phyloP scores from a whole-genome alignment of 2,888 invertebrate genomes.

The Poecilus cupreus region DNA sequence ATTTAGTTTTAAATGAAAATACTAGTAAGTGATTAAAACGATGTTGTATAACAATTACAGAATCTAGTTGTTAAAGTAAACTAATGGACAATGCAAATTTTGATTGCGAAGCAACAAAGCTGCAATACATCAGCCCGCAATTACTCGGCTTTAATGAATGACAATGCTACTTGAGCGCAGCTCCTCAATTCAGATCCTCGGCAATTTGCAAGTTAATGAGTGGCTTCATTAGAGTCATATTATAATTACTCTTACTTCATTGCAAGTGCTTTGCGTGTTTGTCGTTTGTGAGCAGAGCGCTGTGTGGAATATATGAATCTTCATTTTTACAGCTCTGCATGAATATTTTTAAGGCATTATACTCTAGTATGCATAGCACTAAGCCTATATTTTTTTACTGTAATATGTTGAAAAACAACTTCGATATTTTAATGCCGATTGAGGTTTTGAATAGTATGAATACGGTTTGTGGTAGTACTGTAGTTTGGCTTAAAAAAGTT shows the following conservation, averaged over 20 bases:
- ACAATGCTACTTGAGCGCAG: conserved; percentile 28
- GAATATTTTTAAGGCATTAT: conserved; percentile 20
- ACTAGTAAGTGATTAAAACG: background rate
- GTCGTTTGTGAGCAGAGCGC: background rate
- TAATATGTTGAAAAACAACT: too few relatives aligned
- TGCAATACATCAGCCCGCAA: background rate
- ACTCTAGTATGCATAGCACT: background rate
- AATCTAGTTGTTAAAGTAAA: background rate
- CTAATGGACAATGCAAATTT: conserved; percentile 9
- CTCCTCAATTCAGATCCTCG: conserved; percentile 17
- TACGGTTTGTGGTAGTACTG: too few relatives aligned
- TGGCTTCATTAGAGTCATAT: conserved; percentile 45
- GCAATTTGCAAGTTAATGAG: conserved; percentile 56
- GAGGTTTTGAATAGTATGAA: too few relatives aligned
- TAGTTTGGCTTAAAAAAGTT: too few relatives aligned
- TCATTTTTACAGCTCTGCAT: conserved; percentile 17
- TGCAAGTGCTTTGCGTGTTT: background rate
- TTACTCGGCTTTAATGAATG: conserved; percentile 29
- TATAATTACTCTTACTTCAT: conserved; percentile 43
- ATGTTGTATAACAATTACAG: background rate
- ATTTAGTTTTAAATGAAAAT: background rate
- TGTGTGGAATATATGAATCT: conserved; percentile 39
- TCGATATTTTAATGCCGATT: too few relatives aligned
- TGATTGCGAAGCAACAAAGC: conserved; percentile 14
- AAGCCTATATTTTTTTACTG: too few relatives aligned